phyloP scores from a whole-genome alignment of 2,113 vertebrate genomes.

The Stercorarius parasiticus region DNA sequence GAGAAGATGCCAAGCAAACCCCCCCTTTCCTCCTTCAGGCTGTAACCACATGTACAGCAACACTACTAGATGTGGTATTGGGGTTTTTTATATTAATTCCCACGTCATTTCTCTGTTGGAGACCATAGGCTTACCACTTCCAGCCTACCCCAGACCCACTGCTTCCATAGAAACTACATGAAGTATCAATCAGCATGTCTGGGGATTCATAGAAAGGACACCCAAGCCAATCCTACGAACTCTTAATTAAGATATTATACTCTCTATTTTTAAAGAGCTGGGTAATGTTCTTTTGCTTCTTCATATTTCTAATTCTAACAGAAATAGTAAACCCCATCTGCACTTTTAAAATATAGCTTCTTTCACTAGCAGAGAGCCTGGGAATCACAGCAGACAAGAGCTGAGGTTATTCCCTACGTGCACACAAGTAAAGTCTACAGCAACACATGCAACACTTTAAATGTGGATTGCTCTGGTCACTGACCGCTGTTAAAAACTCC shows the following conservation, averaged over 20 bases:
- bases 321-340: neutral
- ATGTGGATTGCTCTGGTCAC: neutral
- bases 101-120: neutral
- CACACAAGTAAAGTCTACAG: fast-evolving
- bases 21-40: neutral
- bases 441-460: neutral
- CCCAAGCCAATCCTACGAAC: neutral
- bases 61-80: too few relatives aligned
- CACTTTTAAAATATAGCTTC: neutral
- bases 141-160: neutral
- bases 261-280: neutral
- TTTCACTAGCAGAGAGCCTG: neutral
- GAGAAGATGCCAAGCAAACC: neutral
- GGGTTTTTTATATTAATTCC: neutral
- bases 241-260: neutral
- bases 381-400: neutral
- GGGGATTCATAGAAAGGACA: neutral
- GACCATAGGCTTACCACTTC: neutral
- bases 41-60: neutral
- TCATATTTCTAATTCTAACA: neutral
- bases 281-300: neutral
- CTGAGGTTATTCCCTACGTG: neutral
- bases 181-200: neutral
- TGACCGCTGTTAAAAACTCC: neutral
- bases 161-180: neutral